phyloP scores from a whole-genome alignment of 2,797 vertebrate species.

The Salarias fasciatus region DNA sequence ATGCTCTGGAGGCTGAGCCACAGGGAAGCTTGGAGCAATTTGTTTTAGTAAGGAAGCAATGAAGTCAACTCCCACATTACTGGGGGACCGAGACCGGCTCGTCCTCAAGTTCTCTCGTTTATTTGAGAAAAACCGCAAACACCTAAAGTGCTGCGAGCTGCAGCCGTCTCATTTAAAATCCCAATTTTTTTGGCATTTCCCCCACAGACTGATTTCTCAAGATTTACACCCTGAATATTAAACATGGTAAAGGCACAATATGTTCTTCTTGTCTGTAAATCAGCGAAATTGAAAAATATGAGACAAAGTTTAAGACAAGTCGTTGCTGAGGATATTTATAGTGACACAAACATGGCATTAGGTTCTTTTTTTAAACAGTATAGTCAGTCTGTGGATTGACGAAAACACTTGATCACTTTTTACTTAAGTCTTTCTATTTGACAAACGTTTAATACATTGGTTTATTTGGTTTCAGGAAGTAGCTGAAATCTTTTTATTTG shows the following conservation, averaged over 20 bases:
- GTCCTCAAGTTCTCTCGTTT: constrained; percentile 36
- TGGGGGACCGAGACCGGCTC: constrained; percentile 30
- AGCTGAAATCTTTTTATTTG: no score
- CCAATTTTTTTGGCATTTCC: constrained; percentile 1
- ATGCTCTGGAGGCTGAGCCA: constrained; percentile 52
- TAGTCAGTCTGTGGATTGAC: no score
- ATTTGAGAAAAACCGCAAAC: constrained; percentile 16
- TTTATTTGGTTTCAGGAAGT: no score
- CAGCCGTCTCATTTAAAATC: constrained; percentile 22
- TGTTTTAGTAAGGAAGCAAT: constrained; percentile 54
- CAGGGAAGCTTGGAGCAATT: constrained; percentile 61
- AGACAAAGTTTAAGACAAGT: not conserved
- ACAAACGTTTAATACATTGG: no score
- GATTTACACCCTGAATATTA: constrained; percentile 8
- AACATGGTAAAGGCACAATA: not conserved
- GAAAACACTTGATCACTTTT: no score
- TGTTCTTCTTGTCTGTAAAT: not conserved
- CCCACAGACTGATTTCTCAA: not conserved
- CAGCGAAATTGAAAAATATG: not conserved
- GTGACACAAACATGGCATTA: not conserved
- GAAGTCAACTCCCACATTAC: constrained; percentile 33
- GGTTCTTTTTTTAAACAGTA: no score
- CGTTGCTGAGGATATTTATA: not conserved
- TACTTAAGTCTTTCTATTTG: no score
- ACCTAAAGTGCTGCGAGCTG: constrained; percentile 6